phyloP scores from a whole-genome alignment of 2,888 invertebrate species.

The Orchestes rusci region DNA sequence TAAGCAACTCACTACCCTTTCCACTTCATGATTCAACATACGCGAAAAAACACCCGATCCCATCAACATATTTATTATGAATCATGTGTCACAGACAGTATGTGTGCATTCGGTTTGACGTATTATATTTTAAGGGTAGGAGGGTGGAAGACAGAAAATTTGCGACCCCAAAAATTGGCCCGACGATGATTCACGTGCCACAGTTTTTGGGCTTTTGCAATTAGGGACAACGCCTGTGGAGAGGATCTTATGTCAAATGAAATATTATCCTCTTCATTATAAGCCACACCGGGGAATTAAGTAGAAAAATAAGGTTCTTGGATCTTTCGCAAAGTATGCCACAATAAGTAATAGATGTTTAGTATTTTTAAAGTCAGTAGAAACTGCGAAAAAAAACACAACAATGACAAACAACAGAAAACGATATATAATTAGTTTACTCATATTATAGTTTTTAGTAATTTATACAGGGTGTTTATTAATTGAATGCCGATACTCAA shows the following conservation, averaged over 20 bases:
- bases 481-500: not conserved
- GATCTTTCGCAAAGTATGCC: no score
- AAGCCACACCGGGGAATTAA: not conserved
- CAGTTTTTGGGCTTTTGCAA: constrained; percentile 14
- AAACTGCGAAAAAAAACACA: no score
- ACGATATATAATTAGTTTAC: no score
- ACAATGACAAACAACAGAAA: no score
- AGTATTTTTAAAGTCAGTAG: no score
- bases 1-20: no score
- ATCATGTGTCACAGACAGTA: constrained; percentile 21
- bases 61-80: constrained; percentile 22
- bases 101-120: constrained; percentile 20
- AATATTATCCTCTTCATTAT: constrained; percentile 9
- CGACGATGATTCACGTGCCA: constrained; percentile 17
- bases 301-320: no score
- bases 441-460: no score
- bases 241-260: constrained; percentile 11
- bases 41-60: constrained; percentile 12
- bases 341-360: no score
- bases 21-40: constrained; percentile 17
- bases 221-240: constrained; percentile 9
- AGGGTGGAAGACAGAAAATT: constrained; percentile 20
- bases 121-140: constrained; percentile 18
- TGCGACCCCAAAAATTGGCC: constrained; percentile 18
- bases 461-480: not conserved